A percentile compares a stretch with the other conserved stretches of the same genome.
Conservation (phyloP, 2,797 vertebrate species). For the Merluccius polli region DNA sequence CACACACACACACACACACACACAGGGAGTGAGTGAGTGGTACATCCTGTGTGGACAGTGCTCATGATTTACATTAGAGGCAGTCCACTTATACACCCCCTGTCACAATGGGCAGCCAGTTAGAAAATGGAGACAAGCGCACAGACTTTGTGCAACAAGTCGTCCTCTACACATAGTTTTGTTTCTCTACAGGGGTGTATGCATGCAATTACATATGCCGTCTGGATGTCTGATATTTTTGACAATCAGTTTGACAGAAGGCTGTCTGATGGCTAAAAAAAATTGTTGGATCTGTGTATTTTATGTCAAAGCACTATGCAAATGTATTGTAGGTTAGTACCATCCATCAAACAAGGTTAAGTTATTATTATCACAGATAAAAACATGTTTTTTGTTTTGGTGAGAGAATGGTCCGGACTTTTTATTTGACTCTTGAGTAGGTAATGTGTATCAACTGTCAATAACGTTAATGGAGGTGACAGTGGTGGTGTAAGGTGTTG, state of each 20-base stretch:
- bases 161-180: not conserved
- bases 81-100: not conserved
- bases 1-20: constrained; percentile 13
- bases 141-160: no score
- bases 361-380: not conserved
- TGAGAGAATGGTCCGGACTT: constrained; percentile 27
- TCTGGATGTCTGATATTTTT: not conserved
- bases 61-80: constrained; percentile 18
- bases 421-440: constrained; percentile 8
- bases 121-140: not conserved
- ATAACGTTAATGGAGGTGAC: constrained; percentile 8
- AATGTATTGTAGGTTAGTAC: not conserved
- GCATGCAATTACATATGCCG: no score
- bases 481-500: constrained; percentile 7
- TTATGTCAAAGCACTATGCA: not conserved
- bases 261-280: not conserved
- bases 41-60: constrained; percentile 7
- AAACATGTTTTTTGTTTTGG: not conserved
- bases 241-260: no score
- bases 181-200: no score
- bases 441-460: constrained; percentile 23
- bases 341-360: not conserved
- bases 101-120: not conserved
- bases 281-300: not conserved
- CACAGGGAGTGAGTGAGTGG: not conserved